These are phyloP conservation scores for Caenorhabditis tropicalis DNA, from an alignment of 1,140 invertebrate species.

Conservation along the genomic window DNA sequence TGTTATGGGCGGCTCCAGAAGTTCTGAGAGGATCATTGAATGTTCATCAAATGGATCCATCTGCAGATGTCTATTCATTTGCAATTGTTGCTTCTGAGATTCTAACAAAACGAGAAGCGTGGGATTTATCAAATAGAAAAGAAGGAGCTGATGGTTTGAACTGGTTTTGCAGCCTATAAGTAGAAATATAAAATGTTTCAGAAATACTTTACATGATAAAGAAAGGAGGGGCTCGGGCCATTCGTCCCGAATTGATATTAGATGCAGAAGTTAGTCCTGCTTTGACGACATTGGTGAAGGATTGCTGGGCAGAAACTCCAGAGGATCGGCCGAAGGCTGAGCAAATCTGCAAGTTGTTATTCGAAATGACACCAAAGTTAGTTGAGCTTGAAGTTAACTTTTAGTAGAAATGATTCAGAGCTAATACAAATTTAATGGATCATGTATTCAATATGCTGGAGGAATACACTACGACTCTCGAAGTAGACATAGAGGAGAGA, in stretches of 20 bases:
- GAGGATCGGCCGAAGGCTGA: constrained; percentile 46
- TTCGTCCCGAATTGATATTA: constrained; percentile 48
- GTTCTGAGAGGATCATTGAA: constrained; percentile 78
- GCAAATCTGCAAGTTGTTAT: constrained; percentile 42
- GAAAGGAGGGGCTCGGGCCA: constrained; percentile 42
- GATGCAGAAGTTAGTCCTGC: constrained; percentile 56
- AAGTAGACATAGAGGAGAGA: constrained; percentile 56
- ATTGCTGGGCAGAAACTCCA: constrained; percentile 58
- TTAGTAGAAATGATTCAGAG: not conserved
- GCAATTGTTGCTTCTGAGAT: constrained; percentile 70
- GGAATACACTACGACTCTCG: constrained; percentile 57
- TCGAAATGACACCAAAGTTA: constrained; percentile 15
- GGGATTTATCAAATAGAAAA: constrained; percentile 54
- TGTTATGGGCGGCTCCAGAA: constrained; percentile 95
- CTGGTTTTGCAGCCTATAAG: not conserved
- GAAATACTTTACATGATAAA: constrained; percentile 57
- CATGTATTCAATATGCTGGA: constrained; percentile 62
- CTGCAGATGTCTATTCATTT: constrained; percentile 68
- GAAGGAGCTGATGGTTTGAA: constrained; percentile 14
- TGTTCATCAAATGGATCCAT: constrained; percentile 76
- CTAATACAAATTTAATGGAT: constrained; percentile 71
- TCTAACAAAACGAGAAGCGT: constrained; percentile 77
- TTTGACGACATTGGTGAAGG: constrained; percentile 51
- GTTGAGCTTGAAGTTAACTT: not conserved
- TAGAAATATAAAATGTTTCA: not conserved